Evolutionary conservation across 1,140 invertebrate genomes (phyloP), one percentile per base, ranked within the genome.

Genomic region (Hirudo medicinalis): DNA sequence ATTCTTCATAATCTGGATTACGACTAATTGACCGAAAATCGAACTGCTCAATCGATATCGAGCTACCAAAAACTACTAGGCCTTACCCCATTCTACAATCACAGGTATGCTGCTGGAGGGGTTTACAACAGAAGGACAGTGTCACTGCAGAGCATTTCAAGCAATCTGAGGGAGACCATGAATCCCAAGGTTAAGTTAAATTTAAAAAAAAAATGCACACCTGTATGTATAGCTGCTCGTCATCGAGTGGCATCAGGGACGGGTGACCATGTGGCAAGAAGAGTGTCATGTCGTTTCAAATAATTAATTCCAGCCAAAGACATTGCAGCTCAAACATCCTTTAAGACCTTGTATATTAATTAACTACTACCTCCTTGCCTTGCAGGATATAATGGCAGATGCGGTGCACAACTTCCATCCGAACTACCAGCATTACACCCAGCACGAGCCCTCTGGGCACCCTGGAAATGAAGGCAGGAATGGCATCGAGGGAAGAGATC

Each of bases 331-430:
- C 13, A 2, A 15, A 15, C 15, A 49, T 49, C 11, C 13, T 49
- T 49, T 49, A 49, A 49, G 11, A 40, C 40, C 40, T 40, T 96
- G n/a, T n/a, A n/a, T n/a, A n/a, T n/a, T 99, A 88, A 99, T 96
- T 49, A 49, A 49, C 15, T 49, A 2, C 0, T 49, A 11, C 43
- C 43, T 32, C 2, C 20, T 25, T 13, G 3, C 57, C 9, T 8
- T 9, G 20, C 8, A 96, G 83, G 96, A 99, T 84, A 99, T 99
- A 80, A 97, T 99, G 94, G 97, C 94, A 78, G 96, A 99, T 85
- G 96, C 96, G 78, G 97, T 99, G 82, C 96, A 99, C 84, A 99
- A 99, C 85, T 99, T 99, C 87, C 96, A 99, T 86, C 96, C 96
- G 49, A 93, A 99, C 78, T 99, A 99, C 84, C 94, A 98, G 83